Percentiles rank a stretch among this genome's conserved stretches.
Conservation (phyloP, 2,888 invertebrate species). For the Trissolcus japonicus region DNA sequence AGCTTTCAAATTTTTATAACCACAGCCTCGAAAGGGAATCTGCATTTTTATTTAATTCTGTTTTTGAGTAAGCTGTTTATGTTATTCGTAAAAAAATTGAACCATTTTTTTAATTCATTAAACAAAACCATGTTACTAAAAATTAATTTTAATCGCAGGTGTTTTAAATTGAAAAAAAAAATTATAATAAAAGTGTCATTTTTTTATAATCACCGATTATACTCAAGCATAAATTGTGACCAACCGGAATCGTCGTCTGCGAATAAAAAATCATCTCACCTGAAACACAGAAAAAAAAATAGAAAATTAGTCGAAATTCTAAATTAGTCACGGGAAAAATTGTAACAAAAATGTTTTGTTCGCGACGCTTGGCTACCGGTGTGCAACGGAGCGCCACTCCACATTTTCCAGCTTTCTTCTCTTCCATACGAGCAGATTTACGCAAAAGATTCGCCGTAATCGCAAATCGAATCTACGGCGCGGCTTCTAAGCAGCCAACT, state of each 20-base stretch:
- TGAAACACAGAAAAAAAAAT: constrained; percentile 20
- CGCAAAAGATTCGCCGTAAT: constrained; percentile 67
- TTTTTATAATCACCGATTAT: no score
- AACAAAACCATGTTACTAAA: no score
- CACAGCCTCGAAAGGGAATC: no score
- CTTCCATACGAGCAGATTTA: constrained; percentile 41
- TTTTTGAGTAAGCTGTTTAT: no score
- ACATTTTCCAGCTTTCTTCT: constrained; percentile 28
- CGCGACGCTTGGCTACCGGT: constrained; percentile 48
- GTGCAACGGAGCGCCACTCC: constrained; percentile 28
- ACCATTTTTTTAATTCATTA: no score
- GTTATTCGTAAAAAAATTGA: no score
- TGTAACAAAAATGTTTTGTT: background rate
- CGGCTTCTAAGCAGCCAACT: constrained; percentile 64
- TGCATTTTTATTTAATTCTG: no score
- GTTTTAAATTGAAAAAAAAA: no score
- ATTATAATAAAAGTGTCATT: no score
- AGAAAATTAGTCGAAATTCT: background rate
- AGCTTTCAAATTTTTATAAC: background rate
- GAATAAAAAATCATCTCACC: constrained; percentile 10
- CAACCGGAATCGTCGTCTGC: no score
- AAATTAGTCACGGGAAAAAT: background rate
- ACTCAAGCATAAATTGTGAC: no score
- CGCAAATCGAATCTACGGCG: constrained; percentile 65
- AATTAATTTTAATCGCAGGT: no score